Evolutionary conservation across 2,113 vertebrate genomes (phyloP), one percentile per base, ranked within the genome.

Genomic region (Neodon shergylaensis): DNA sequence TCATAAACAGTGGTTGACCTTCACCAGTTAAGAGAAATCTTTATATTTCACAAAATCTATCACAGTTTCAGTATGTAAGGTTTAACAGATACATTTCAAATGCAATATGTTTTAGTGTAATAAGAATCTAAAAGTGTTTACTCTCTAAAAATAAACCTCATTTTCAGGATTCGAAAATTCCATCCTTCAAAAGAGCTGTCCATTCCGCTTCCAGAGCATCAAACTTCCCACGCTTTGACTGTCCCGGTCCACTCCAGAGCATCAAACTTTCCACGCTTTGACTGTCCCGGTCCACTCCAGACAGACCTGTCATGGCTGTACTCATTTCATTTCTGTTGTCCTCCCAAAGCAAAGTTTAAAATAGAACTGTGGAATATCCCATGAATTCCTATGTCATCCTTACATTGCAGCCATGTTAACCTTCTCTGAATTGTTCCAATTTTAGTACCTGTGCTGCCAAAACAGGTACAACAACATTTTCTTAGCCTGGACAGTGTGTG

Each of bases 1-100:
- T 97, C 98, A 98, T 98, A 98, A 98, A 97, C 98, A 98, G 92
- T 76, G 95, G 94, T 78, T 94, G 88, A 98, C 78, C 93, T 98
- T 98, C 86, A 96, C 79, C 96, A 13, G 97, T 98, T 96, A 97
- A 92, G 83, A 90, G 91, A 77, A 97, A 97, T 96, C 97, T 12
- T 94, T 96, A 91, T 95, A 97, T 47, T 42, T 94, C 85, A 97
- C 63, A 96, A 98, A 92, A 95, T 89, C 88, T 87, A 93, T 66
- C 96, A 97, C 94, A 97, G 85, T 93, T 92, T 74, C 91, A 39
- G 26, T 97, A 91, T 98, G 92, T 90, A 97, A 97, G n/a, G 85
- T 90, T 98, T 87, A 97, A 97, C 88, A 92, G 92, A 94, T 96
- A 70, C 93, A 97, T 93, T 98, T 98, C 77, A 97, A 97, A 97